Conservation (phyloP, 2,113 vertebrate genomes). For the Puma concolor region DNA sequence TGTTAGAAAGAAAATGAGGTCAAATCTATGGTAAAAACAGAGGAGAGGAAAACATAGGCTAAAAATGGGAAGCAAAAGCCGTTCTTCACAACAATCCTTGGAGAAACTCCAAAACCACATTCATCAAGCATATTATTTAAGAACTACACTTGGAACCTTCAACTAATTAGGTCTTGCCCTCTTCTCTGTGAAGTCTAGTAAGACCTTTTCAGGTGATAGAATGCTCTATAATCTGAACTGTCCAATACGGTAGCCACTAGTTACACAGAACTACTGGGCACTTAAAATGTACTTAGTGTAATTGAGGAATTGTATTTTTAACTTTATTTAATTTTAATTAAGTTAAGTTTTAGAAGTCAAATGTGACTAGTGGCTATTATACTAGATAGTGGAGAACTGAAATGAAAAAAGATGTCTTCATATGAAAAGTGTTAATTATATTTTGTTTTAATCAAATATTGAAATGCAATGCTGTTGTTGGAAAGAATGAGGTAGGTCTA, state of each 20-base stretch:
- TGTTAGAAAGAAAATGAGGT: neutral
- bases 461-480: neutral
- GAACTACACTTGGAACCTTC: neutral
- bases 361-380: neutral
- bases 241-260: neutral
- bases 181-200: neutral
- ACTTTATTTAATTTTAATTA: neutral
- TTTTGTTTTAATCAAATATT: neutral
- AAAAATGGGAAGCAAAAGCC: neutral
- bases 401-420: neutral
- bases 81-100: neutral
- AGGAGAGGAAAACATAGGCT: neutral
- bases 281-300: neutral
- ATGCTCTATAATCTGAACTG: neutral
- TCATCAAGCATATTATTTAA: neutral
- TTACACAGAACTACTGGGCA: neutral
- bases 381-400: neutral
- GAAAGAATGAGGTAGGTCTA: neutral
- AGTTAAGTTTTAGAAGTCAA: neutral
- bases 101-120: neutral
- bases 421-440: neutral
- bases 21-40: neutral
- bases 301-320: neutral
- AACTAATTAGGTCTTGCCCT: neutral
- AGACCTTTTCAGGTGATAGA: neutral